Conservation (phyloP, 2,113 vertebrate species). For the Amblyopsis rosae region DNA sequence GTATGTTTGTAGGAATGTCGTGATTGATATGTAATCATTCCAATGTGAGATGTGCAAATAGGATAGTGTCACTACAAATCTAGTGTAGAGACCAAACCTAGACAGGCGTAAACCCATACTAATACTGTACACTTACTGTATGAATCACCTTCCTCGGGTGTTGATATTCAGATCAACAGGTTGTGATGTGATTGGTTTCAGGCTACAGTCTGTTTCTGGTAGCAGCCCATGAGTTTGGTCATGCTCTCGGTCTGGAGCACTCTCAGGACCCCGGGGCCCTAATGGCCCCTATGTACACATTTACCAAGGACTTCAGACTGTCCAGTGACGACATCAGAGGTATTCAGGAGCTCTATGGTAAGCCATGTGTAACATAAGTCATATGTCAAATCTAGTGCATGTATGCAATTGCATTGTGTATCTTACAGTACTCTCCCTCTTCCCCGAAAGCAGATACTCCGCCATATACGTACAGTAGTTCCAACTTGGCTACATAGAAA, state of each 20-base stretch:
- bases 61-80: too few species aligned
- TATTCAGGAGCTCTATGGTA: conserved; percentile 97
- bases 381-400: too few species aligned
- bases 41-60: too few species aligned
- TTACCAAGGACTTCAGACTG: conserved; percentile 90
- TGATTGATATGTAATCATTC: too few species aligned
- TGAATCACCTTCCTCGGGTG: neutral
- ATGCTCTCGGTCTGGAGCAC: conserved; percentile 95
- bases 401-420: too few species aligned
- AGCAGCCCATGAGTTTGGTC: conserved; percentile 97
- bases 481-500: neutral
- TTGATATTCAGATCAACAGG: neutral
- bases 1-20: too few species aligned
- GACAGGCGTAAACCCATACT: too few species aligned
- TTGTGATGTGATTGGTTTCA: conserved; percentile 47
- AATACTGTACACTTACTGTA: too few species aligned
- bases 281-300: conserved; percentile 97
- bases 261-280: conserved; percentile 93
- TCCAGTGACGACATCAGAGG: conserved; percentile 91
- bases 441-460: too few species aligned
- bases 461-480: neutral
- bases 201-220: conserved; percentile 98
- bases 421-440: too few species aligned
- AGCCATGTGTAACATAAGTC: neutral
- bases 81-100: too few species aligned